These are phyloP conservation scores for Australoheros scitulus DNA, from an alignment of 2,113 vertebrate genomes.

Conservation along the genomic window DNA sequence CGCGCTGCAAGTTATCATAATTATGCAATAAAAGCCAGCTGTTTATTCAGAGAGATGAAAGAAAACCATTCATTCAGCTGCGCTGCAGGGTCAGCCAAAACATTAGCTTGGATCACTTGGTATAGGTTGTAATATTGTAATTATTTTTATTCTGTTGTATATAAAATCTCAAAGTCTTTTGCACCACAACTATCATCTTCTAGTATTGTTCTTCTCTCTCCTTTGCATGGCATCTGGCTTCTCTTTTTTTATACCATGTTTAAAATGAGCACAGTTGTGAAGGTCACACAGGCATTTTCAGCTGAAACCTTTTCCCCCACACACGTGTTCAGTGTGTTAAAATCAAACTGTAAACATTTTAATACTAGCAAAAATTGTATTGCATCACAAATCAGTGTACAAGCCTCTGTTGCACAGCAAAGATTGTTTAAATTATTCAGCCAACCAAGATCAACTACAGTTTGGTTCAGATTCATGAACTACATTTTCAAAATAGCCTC, in stretches of 20 bases:
- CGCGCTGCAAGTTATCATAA: background rate
- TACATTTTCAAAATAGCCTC: background rate
- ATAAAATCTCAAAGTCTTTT: too few species aligned
- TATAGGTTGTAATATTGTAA: background rate
- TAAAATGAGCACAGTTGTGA: background rate
- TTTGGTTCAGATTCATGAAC: background rate
- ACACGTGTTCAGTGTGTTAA: background rate
- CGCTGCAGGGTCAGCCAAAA: background rate
- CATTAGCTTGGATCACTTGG: background rate
- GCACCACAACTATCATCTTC: too few species aligned
- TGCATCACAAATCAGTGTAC: background rate
- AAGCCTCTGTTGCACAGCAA: too few species aligned
- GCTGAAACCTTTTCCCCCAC: background rate
- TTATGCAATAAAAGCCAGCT: conserved; percentile 17
- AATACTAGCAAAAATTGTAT: background rate
- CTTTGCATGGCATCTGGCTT: background rate
- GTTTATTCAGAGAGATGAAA: background rate
- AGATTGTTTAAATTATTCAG: too few species aligned
- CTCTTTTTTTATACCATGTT: background rate
- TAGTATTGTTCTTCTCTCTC: too few species aligned
- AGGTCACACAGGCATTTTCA: background rate
- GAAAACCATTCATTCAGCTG: background rate
- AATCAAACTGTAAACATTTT: background rate
- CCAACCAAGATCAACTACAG: background rate
- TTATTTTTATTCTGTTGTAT: background rate